A percentile compares a stretch with the other conserved stretches of the same genome.
phyloP scores from a whole-genome alignment of 2,113 vertebrate genomes.

The Zapus hudsonius region DNA sequence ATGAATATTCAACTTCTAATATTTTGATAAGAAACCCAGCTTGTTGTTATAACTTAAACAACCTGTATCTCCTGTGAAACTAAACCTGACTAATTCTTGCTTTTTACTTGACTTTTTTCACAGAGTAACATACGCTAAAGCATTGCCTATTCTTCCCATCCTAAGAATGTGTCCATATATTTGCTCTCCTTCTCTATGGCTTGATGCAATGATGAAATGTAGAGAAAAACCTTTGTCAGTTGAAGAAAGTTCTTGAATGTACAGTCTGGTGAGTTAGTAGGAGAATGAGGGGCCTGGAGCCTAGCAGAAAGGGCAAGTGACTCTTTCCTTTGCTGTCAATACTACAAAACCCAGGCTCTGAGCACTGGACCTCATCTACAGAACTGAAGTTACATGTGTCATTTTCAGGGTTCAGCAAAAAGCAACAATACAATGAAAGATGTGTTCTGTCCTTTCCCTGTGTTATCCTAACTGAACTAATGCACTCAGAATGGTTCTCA shows the following conservation, averaged over 20 bases:
- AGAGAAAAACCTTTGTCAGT: background rate
- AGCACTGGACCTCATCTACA: background rate
- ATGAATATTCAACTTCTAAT: background rate
- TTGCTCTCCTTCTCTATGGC: background rate
- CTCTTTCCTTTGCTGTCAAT: background rate
- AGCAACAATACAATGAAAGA: background rate
- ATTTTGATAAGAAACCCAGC: background rate
- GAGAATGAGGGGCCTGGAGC: background rate
- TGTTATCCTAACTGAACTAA: slow-evolving; percentile 22
- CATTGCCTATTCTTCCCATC: background rate
- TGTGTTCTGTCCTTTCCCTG: background rate
- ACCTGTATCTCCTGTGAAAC: background rate
- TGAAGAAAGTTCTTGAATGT: background rate
- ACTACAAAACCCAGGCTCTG: background rate
- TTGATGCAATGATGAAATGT: background rate
- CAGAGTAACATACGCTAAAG: background rate
- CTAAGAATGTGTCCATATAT: background rate
- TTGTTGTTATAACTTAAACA: background rate
- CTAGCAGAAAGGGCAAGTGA: background rate
- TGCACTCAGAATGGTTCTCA: background rate
- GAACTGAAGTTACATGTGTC: background rate
- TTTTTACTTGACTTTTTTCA: background rate
- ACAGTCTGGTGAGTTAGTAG: background rate
- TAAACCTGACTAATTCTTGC: background rate
- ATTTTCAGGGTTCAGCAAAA: background rate